A percentile compares a stretch with the other conserved stretches of the same genome.
Evolutionary conservation across 2,113 vertebrate genomes (phyloP).

Genomic region (Cercocebus atys): DNA sequence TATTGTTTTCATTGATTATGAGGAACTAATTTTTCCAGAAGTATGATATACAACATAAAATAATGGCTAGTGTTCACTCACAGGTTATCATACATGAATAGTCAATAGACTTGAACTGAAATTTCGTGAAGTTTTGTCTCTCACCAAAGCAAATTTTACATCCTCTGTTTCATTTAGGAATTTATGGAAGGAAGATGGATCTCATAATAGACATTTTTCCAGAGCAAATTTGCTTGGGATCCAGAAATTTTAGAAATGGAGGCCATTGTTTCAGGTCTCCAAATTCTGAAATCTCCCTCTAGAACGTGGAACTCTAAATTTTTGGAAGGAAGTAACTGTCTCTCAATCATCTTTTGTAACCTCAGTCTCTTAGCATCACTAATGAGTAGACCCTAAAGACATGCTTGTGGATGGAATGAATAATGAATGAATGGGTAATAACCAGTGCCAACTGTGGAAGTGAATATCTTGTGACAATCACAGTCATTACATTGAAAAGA

Average conservation of each 20-base stretch:
- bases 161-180: not conserved
- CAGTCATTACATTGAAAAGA: not conserved
- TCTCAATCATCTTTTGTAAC: not conserved
- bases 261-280: not conserved
- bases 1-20: slow-evolving; percentile 17
- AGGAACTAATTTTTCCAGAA: slow-evolving; percentile 19
- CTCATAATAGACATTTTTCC: not conserved
- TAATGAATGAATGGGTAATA: slow-evolving; percentile 32
- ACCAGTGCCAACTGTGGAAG: not conserved
- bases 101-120: not conserved
- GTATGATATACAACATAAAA: not conserved
- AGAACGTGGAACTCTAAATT: not conserved
- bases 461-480: not conserved
- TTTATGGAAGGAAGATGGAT: not conserved
- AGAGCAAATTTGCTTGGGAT: not conserved
- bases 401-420: not conserved
- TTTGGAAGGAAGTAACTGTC: not conserved
- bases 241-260: not conserved
- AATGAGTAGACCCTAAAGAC: not conserved
- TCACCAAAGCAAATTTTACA: not conserved
- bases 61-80: not conserved
- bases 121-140: not conserved
- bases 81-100: not conserved
- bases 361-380: not conserved
- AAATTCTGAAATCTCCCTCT: not conserved